Conservation (phyloP, 2,888 invertebrate species). For the Caenorhabditis wallacei region DNA sequence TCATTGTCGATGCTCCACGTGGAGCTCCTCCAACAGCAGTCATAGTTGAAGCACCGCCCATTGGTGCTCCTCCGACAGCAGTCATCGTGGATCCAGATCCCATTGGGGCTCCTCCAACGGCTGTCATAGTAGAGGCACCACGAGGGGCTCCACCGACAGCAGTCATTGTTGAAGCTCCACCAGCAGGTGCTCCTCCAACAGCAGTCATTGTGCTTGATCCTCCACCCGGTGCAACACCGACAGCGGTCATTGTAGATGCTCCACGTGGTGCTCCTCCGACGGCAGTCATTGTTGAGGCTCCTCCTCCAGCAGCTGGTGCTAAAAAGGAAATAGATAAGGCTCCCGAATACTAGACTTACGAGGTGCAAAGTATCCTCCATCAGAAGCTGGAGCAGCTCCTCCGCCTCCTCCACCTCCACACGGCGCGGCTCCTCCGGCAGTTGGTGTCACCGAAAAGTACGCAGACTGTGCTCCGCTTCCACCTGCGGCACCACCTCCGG, state of each 20-base stretch:
- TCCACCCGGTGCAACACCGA: background rate
- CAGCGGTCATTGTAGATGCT: constrained; percentile 19
- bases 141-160: constrained; percentile 33
- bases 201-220: constrained; percentile 20
- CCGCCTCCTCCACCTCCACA: constrained; percentile 22
- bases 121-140: constrained; percentile 31
- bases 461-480: constrained; percentile 48
- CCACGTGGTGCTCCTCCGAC: constrained; percentile 39
- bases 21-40: constrained; percentile 63
- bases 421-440: constrained; percentile 31
- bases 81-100: constrained; percentile 39
- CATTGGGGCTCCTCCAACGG: too few relatives aligned
- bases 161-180: constrained; percentile 10
- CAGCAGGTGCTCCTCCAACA: constrained; percentile 26
- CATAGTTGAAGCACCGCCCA: constrained; percentile 43
- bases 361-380: constrained; percentile 2
- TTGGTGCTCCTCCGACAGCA: constrained; percentile 38
- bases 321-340: background rate
- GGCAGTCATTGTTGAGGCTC: constrained; percentile 11
- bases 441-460: constrained; percentile 36
- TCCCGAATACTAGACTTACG: constrained; percentile 27
- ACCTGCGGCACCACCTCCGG: constrained; percentile 63
- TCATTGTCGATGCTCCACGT: constrained; percentile 41
- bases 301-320: background rate
- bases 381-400: background rate